Conservation (phyloP, 1,140 invertebrate genomes). For the Oscheius sp. region DNA sequence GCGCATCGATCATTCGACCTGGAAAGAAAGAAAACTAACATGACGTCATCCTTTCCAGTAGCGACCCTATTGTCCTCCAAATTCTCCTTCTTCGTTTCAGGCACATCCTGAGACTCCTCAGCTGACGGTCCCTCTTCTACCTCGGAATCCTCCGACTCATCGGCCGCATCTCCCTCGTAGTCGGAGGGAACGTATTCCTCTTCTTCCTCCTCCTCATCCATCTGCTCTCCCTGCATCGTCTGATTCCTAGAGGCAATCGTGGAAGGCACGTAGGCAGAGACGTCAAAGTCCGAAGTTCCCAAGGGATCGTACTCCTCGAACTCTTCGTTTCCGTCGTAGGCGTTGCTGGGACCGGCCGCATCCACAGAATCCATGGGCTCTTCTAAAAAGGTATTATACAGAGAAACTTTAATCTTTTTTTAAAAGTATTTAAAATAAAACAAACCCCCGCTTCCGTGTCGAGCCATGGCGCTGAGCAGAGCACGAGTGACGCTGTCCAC, state of each 20-base stretch:
- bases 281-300: background rate
- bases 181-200: background rate
- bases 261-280: slow-evolving; percentile 6
- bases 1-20: background rate
- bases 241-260: background rate
- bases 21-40: background rate
- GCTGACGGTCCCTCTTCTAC: background rate
- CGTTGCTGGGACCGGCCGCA: background rate
- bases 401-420: background rate
- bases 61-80: background rate
- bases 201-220: background rate
- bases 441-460: no score
- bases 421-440: background rate
- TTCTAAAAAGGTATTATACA: background rate
- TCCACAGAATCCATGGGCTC: background rate
- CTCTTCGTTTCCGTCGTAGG: background rate
- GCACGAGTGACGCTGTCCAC: no score
- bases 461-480: no score
- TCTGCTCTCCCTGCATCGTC: background rate
- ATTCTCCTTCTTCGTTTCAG: background rate
- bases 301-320: slow-evolving; percentile 12
- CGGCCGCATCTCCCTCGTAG: background rate
- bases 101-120: background rate
- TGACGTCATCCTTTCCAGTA: background rate
- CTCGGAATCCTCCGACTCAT: slow-evolving; percentile 1